phyloP scores from a whole-genome alignment of 2,797 vertebrate species.

The Gephyroberyx darwinii region DNA sequence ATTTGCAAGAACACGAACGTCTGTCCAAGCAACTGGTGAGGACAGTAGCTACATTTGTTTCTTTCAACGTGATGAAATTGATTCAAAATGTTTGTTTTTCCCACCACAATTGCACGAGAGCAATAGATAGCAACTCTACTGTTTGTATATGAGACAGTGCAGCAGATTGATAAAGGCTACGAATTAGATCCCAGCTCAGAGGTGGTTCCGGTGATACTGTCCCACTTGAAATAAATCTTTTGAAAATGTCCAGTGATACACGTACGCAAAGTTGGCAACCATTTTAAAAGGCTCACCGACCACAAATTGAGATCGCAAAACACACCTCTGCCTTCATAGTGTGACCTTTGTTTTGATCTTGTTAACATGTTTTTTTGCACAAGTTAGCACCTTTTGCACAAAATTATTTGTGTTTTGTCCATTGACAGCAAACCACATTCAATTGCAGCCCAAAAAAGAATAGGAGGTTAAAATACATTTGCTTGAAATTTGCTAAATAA shows the following conservation, averaged over 20 bases:
- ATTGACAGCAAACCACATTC: background rate
- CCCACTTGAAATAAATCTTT: slow-evolving; percentile 16
- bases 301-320: slow-evolving; percentile 1
- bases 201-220: background rate
- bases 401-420: background rate
- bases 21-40: background rate
- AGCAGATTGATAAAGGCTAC: background rate
- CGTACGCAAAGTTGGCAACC: background rate
- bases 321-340: background rate
- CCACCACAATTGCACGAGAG: background rate
- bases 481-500: no score
- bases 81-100: background rate
- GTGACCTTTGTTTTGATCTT: background rate
- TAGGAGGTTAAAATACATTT: background rate
- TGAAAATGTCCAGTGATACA: slow-evolving; percentile 10
- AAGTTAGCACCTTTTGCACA: slow-evolving; percentile 1
- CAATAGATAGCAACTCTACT: background rate
- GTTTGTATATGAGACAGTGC: background rate
- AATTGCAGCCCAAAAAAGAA: background rate
- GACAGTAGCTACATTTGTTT: background rate
- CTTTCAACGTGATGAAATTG: background rate
- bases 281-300: background rate
- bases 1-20: background rate
- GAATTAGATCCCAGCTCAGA: background rate
- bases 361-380: slow-evolving; percentile 9